Conservation (phyloP, 2,113 vertebrate species). For the Scolopax mira region DNA sequence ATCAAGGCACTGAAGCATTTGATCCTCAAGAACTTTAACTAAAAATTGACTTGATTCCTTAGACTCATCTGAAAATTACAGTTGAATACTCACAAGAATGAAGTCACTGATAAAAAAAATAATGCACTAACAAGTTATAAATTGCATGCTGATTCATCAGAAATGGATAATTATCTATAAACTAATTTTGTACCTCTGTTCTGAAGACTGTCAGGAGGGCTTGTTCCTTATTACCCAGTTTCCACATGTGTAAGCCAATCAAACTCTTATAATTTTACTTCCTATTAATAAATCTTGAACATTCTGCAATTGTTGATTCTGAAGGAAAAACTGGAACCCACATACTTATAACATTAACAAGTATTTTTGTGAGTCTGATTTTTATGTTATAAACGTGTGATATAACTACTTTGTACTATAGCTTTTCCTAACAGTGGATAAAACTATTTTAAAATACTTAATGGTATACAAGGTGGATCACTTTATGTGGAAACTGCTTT, state of each 20-base stretch:
- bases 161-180: neutral
- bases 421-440: neutral
- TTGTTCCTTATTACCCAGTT: neutral
- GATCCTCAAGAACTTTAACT: neutral
- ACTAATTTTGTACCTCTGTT: neutral
- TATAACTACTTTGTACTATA: neutral
- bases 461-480: neutral
- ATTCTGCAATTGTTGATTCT: neutral
- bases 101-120: neutral
- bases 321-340: neutral
- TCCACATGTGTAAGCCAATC: neutral
- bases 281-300: neutral
- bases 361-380: neutral
- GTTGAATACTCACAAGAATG: neutral
- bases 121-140: neutral
- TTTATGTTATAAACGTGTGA: neutral
- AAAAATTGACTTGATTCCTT: neutral
- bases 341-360: neutral
- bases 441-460: neutral
- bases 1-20: neutral
- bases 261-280: neutral
- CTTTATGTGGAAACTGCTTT: neutral
- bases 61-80: neutral
- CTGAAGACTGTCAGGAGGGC: neutral
- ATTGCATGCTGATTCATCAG: neutral